phyloP scores from a whole-genome alignment of 2,888 invertebrate species.

The Acleris laterana region DNA sequence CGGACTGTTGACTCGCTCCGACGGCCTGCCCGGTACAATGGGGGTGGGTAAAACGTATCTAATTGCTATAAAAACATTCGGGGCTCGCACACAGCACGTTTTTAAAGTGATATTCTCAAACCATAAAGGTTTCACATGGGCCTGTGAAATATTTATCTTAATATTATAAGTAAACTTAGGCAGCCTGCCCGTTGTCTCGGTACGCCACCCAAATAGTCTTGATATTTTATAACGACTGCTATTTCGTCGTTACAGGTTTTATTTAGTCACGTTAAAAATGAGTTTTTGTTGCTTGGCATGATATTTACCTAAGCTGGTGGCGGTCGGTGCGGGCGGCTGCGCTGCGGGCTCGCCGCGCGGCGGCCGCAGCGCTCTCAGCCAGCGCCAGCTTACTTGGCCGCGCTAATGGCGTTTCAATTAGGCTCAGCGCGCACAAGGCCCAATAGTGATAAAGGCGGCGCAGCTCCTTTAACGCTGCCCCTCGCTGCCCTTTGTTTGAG shows the following conservation, averaged over 20 bases:
- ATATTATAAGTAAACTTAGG: conserved; percentile 83
- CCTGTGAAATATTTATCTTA: conserved; percentile 84
- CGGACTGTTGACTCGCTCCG: conserved; percentile 67
- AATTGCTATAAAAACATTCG: conserved; percentile 82
- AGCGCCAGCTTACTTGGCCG: conserved; percentile 59
- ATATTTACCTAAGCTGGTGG: background rate
- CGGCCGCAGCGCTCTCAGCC: conserved; percentile 1
- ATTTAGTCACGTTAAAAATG: background rate
- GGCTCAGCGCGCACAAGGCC: conserved; percentile 58
- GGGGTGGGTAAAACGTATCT: conserved; percentile 77
- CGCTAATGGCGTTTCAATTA: conserved; percentile 71
- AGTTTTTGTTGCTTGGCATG: background rate
- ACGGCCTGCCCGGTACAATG: conserved; percentile 66
- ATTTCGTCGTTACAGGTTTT: background rate
- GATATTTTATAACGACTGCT: conserved; percentile 33
- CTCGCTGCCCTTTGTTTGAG: conserved; percentile 75
- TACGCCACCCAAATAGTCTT: conserved; percentile 41
- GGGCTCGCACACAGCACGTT: conserved; percentile 72
- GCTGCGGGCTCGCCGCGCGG: too few species aligned
- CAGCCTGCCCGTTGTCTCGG: conserved; percentile 49
- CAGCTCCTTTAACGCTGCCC: conserved; percentile 71
- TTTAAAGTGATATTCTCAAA: conserved; percentile 82
- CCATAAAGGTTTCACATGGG: conserved; percentile 82
- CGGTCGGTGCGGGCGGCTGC: too few species aligned
- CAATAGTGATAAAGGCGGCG: conserved; percentile 52